Base-by-base conservation (phyloP, 2,113 vertebrate species). In the Bostrychus sinensis region DNA sequence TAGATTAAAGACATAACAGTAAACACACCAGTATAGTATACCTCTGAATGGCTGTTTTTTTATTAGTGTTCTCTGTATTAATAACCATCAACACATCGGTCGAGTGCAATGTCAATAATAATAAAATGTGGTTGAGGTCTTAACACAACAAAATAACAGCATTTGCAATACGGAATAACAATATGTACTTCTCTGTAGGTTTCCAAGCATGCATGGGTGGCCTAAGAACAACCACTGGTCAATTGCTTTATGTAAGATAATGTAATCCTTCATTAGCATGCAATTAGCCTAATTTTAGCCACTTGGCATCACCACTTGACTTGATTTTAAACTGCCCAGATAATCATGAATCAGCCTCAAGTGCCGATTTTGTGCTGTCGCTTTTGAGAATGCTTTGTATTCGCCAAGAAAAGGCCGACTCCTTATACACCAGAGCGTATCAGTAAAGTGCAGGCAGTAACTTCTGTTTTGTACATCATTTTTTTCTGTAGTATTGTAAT, bases 1-100 rank as follows among this genome's bases (percentile, higher is more conserved):
- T 20, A 57, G 28, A 64, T 67, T 66, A 50, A 53, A 34, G 30
- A 36, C 48, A 41, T 45, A 72, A 51, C 4, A 19, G 17, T 56
- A 53, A 32, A 56, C 50, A 58, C 38, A 39, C 12, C 17, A 30
- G n/a, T n/a, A n/a, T 9, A 43, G 22, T 30, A 5, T 10, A n/a
- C 7, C n/a, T 34, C n/a, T n/a, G 2, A 54, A 19, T 34, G 17
- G 11, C 10, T 13, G 37, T 39, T 12, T 19, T 34, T 55, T 55
- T 36, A 39, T 39, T 39, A 13, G 37, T 3, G 1, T 3, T 39
- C 14, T 39, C 37, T 39, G 10, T 16, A 13, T 39, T 39, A 12
- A 39, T 7, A 39, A 16, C 10, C 37, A 16, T n/a, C n/a, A n/a
- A 12, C 6, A 1, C 17, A 6, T 32, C 30, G 30, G 3, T 36